Conservation (phyloP, 2,888 invertebrate genomes). For the Notodonta ziczac region DNA sequence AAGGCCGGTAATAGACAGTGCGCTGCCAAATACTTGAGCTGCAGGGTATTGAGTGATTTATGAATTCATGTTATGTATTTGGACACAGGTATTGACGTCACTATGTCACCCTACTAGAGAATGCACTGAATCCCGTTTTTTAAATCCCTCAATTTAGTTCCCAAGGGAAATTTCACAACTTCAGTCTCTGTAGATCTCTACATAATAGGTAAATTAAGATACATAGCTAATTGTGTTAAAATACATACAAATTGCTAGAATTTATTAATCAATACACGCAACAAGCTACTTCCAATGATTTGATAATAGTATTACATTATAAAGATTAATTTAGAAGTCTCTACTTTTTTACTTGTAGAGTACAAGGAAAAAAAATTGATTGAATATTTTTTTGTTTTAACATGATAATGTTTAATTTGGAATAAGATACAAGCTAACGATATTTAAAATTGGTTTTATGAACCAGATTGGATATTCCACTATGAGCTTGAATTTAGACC, state of each 20-base stretch:
- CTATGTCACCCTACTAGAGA: constrained; percentile 14
- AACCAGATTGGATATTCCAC: not conserved
- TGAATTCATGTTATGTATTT: constrained; percentile 22
- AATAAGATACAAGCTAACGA: not conserved
- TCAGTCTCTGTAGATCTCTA: too few relatives aligned
- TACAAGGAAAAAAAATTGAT: too few relatives aligned
- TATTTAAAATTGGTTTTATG: not conserved
- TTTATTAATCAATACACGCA: too few relatives aligned
- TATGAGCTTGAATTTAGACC: not conserved
- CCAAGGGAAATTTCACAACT: too few relatives aligned
- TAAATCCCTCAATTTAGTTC: not conserved
- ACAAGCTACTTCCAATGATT: too few relatives aligned
- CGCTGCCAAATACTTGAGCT: constrained; percentile 30
- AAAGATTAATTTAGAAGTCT: too few relatives aligned
- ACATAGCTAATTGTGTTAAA: too few relatives aligned
- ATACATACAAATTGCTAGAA: too few relatives aligned
- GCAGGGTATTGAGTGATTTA: constrained; percentile 24
- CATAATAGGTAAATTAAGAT: too few relatives aligned
- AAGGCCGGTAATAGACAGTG: constrained; percentile 41
- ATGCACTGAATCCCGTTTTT: not conserved
- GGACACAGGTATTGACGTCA: constrained; percentile 26
- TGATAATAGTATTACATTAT: too few relatives aligned
- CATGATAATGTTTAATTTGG: not conserved
- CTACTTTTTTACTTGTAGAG: too few relatives aligned
- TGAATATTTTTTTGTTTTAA: too few relatives aligned